Evolutionary conservation across 2,113 vertebrate species (phyloP).

Genomic region (Syngnathus floridae): DNA sequence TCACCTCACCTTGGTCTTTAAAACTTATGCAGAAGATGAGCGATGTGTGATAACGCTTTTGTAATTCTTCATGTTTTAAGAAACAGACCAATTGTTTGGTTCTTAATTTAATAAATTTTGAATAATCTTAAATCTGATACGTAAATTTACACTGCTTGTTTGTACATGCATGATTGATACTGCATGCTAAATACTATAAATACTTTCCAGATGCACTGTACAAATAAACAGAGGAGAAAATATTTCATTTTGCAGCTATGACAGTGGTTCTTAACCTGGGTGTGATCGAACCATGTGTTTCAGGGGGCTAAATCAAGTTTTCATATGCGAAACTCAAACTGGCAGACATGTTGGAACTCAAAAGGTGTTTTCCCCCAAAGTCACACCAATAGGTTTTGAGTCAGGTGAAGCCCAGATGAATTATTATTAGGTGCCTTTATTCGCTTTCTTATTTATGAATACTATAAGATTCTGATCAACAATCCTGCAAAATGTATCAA

Average conservation of each 20-base stretch:
- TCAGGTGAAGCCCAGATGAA: background rate
- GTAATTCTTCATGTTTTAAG: background rate
- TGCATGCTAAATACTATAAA: background rate
- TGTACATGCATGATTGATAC: background rate
- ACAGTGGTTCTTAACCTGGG: background rate
- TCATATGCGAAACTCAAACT: background rate
- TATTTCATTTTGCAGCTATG: background rate
- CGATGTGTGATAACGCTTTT: fast-evolving
- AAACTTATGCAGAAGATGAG: background rate
- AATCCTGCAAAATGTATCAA: background rate
- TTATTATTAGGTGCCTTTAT: background rate
- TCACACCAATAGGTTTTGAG: background rate
- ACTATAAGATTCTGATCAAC: background rate
- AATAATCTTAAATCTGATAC: background rate
- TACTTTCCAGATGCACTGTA: background rate
- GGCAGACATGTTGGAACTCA: background rate
- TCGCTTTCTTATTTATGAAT: background rate
- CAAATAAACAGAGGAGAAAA: background rate
- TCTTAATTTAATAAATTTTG: background rate
- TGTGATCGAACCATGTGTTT: background rate
- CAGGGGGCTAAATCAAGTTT: background rate
- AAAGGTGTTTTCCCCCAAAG: background rate
- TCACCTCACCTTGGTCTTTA: background rate
- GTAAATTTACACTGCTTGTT: background rate
- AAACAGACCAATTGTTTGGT: background rate